These are phyloP conservation scores for Mus minutoides DNA, from an alignment of 2,797 vertebrate species.

Conservation along the genomic window DNA sequence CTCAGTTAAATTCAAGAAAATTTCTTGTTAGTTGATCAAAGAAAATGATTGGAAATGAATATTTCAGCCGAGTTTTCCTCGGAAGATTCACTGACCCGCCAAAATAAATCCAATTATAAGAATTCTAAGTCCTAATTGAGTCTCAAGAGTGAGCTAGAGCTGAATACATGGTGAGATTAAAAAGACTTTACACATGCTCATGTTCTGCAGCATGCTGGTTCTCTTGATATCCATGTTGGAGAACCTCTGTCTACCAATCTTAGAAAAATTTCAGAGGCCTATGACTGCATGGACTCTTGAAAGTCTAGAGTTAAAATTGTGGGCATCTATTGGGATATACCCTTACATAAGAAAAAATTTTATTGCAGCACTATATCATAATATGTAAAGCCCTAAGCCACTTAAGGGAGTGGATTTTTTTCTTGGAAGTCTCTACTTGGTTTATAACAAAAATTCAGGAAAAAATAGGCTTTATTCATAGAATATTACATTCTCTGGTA, in stretches of 20 bases:
- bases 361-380: background rate
- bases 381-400: background rate
- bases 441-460: background rate
- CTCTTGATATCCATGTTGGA: background rate
- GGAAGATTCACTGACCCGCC: background rate
- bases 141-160: background rate
- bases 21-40: background rate
- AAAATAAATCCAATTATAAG: constrained; percentile 19
- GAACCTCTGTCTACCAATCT: background rate
- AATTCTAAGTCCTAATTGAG: background rate
- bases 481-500: background rate
- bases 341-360: background rate
- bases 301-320: background rate
- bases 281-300: background rate
- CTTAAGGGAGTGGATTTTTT: background rate
- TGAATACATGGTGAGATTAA: background rate
- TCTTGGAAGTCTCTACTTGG: background rate
- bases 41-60: background rate
- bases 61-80: background rate
- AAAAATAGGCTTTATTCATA: background rate
- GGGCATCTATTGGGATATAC: background rate
- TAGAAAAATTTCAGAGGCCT: background rate
- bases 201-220: background rate
- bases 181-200: background rate
- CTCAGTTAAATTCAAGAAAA: constrained; percentile 26